Conservation (phyloP, 2,888 invertebrate genomes). For the Macrophya annulata region DNA sequence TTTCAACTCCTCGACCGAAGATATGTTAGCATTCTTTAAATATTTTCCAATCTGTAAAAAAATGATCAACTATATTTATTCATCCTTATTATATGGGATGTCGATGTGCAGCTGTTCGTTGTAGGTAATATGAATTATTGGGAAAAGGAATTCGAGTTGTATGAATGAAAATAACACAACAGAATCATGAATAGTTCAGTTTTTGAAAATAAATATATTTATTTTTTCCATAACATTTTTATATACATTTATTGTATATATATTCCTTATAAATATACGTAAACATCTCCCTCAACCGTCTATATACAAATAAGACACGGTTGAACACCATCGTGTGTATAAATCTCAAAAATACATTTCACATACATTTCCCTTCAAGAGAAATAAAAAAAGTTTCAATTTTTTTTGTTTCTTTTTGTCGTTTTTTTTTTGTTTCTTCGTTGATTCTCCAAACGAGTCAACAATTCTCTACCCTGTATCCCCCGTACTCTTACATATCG, state of each 20-base stretch:
- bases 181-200: not conserved
- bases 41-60: conserved; percentile 84
- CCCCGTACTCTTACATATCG: conserved; percentile 32
- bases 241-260: not conserved
- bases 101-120: not conserved
- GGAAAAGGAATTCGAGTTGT: not conserved
- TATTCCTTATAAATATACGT: conserved; percentile 13
- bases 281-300: not conserved
- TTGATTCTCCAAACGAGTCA: not conserved
- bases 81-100: not conserved
- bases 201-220: not conserved
- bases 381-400: not conserved
- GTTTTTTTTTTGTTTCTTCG: not conserved
- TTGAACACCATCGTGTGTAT: not conserved
- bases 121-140: not conserved
- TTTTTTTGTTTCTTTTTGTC: not conserved
- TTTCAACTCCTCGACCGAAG: conserved; percentile 84
- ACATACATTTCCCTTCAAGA: not conserved
- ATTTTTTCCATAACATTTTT: conserved; percentile 1
- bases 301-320: not conserved
- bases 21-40: conserved; percentile 85
- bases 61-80: not conserved
- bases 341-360: not conserved
- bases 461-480: not conserved
- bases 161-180: not conserved